Percentiles rank a stretch among this genome's conserved stretches.
Conservation (phyloP, 1,140 invertebrate species). For the Gyrodactylus salaris region DNA sequence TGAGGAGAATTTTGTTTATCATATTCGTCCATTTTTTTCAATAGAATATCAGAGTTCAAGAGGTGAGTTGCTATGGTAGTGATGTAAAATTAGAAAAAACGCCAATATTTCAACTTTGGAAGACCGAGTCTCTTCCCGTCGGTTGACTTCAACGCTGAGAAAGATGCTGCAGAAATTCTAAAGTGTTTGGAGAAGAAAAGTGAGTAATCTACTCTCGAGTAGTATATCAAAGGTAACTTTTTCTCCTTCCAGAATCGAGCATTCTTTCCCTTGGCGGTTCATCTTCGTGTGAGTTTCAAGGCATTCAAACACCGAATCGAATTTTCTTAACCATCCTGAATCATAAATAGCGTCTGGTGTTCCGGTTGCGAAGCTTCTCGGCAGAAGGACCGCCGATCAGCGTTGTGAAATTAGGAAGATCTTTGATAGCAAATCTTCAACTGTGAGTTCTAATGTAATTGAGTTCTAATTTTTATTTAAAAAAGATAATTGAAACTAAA, state of each 20-base stretch:
- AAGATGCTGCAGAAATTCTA: not conserved
- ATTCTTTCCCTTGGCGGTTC: not conserved
- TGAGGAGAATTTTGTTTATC: too few species aligned
- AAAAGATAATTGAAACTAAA: too few species aligned
- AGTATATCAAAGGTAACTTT: not conserved
- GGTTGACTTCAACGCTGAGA: not conserved
- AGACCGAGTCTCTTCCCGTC: not conserved
- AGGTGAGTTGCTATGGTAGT: not conserved
- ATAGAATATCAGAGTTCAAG: not conserved
- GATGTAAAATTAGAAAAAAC: not conserved
- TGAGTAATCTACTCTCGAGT: not conserved
- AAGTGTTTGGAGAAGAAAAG: not conserved
- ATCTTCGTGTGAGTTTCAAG: too few species aligned
- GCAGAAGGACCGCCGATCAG: not conserved
- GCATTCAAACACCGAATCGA: too few species aligned
- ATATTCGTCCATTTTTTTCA: too few species aligned
- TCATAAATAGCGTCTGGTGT: not conserved
- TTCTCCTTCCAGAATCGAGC: not conserved
- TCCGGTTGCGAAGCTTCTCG: not conserved
- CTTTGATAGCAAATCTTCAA: not conserved
- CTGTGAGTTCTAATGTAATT: not conserved
- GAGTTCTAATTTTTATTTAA: too few species aligned
- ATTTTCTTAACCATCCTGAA: too few species aligned
- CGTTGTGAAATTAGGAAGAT: not conserved
- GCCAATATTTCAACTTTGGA: not conserved